phyloP scores from a whole-genome alignment of 2,113 vertebrate genomes.

The Archocentrus centrarchus region DNA sequence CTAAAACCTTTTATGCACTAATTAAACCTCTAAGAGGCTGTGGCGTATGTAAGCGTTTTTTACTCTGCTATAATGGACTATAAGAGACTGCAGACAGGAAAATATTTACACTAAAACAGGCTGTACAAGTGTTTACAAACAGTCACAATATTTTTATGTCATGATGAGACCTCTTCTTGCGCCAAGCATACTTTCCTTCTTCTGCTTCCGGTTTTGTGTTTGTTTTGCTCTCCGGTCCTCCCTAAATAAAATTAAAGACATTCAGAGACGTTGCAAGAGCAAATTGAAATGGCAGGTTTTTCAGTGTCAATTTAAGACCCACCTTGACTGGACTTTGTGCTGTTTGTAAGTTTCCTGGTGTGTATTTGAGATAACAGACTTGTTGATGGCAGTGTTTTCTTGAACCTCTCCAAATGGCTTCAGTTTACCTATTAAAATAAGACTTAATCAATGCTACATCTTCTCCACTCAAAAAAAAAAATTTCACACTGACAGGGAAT shows the following conservation, averaged over 20 bases:
- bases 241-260: constrained; percentile 67
- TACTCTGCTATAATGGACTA: not conserved
- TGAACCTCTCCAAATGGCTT: constrained; percentile 86
- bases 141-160: constrained; percentile 38
- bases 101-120: constrained; percentile 52
- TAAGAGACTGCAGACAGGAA: not conserved
- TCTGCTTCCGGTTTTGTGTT: constrained; percentile 83
- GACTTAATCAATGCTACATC: fast-evolving
- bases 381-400: constrained; percentile 78
- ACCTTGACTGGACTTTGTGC: constrained; percentile 87
- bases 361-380: constrained; percentile 62
- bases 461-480: not conserved
- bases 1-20: not conserved
- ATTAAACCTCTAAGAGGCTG: not conserved
- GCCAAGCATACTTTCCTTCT: constrained; percentile 83
- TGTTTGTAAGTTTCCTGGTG: constrained; percentile 88
- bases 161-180: constrained; percentile 83
- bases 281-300: not conserved
- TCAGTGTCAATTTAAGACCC: constrained; percentile 9
- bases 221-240: constrained; percentile 83
- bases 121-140: constrained; percentile 13
- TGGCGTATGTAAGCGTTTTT: not conserved
- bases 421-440: constrained; percentile 85
- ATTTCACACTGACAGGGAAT: fast-evolving
- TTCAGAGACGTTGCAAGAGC: not conserved